A percentile compares a stretch with the other conserved stretches of the same genome.
phyloP scores from a whole-genome alignment of 2,888 invertebrate species.

The Fragum fragum region DNA sequence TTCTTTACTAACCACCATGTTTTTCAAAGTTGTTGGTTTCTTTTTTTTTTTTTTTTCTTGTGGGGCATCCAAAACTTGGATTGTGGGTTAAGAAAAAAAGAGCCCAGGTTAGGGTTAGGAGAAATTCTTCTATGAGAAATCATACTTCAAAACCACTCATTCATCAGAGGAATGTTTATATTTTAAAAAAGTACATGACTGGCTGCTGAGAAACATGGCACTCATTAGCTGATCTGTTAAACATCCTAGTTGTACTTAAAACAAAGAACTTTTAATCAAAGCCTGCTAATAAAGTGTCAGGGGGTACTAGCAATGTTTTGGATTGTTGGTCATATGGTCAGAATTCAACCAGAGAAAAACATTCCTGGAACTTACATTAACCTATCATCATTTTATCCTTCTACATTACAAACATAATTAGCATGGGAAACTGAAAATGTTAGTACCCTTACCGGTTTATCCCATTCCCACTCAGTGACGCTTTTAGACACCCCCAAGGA shows the following conservation, averaged over 20 bases:
- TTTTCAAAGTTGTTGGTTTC: too few relatives aligned
- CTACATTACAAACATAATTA: not conserved
- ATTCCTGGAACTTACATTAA: not conserved
- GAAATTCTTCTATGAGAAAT: not conserved
- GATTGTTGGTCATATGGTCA: not conserved
- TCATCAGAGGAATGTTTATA: constrained; percentile 13
- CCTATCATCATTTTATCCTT: too few relatives aligned
- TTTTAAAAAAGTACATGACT: constrained; percentile 5
- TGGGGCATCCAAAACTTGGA: too few relatives aligned
- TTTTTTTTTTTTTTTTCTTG: too few relatives aligned
- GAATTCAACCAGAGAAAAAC: constrained; percentile 6
- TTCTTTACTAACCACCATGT: too few relatives aligned
- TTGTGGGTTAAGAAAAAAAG: too few relatives aligned
- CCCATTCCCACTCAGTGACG: too few relatives aligned
- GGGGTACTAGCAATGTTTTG: not conserved
- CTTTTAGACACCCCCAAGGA: too few relatives aligned
- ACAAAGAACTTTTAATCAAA: not conserved
- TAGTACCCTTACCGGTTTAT: too few relatives aligned
- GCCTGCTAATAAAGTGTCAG: not conserved
- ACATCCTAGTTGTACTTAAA: not conserved
- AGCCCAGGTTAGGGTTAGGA: not conserved
- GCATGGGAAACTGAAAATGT: too few relatives aligned
- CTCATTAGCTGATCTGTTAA: not conserved
- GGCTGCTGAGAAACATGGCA: constrained; percentile 9
- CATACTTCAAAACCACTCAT: constrained; percentile 13